Percentiles rank a stretch among this genome's conserved stretches.
Evolutionary conservation across 2,888 invertebrate species (phyloP).

Genomic region (Tiliacea citrago): DNA sequence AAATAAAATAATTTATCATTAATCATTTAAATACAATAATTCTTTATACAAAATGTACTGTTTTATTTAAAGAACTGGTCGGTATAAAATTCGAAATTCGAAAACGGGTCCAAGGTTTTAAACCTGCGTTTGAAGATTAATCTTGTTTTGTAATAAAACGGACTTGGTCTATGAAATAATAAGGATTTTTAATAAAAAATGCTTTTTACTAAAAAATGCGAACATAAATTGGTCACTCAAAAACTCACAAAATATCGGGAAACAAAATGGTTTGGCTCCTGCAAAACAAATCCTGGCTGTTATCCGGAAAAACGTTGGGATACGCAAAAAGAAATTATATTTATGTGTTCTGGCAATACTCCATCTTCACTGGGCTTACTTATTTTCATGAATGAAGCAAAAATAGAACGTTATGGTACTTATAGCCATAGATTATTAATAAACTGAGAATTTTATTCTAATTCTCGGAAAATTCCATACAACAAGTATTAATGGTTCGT

Average conservation of each 20-base stretch:
- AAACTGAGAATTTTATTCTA: constrained; percentile 1
- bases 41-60: neutral
- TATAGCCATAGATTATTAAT: constrained; percentile 37
- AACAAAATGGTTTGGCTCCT: constrained; percentile 16
- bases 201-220: neutral
- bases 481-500: constrained; percentile 1
- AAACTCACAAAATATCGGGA: constrained; percentile 15
- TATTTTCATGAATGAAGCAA: constrained; percentile 55
- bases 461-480: constrained; percentile 16
- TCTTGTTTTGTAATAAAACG: neutral
- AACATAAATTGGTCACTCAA: neutral
- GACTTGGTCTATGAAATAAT: neutral
- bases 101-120: too few species aligned
- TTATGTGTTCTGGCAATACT: constrained; percentile 51
- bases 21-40: neutral
- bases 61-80: neutral
- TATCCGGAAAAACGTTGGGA: constrained; percentile 32
- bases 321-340: constrained; percentile 36
- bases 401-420: constrained; percentile 37
- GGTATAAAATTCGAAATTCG: neutral
- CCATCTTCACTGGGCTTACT: constrained; percentile 42
- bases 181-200: neutral
- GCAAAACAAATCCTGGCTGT: constrained; percentile 34
- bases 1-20: too few species aligned
- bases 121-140: too few species aligned